These are phyloP conservation scores for Sussaba pulchella DNA, from an alignment of 2,888 invertebrate species.

Conservation along the genomic window DNA sequence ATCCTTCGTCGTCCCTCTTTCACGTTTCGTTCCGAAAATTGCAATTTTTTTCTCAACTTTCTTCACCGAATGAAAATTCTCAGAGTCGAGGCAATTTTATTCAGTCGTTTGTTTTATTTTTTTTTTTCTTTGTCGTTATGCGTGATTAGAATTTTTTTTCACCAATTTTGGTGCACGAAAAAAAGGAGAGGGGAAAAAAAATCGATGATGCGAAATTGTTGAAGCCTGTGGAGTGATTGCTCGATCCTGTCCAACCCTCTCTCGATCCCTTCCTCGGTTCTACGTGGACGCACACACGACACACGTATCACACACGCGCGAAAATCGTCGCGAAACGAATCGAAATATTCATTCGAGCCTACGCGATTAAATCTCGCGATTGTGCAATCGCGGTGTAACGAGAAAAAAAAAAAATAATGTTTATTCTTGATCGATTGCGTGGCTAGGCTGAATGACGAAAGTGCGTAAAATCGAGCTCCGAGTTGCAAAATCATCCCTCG, in stretches of 20 bases:
- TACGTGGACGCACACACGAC: constrained; percentile 2
- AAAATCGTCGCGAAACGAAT: not conserved
- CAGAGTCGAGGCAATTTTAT: not conserved
- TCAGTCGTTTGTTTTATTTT: too few species aligned
- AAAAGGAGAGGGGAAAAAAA: not conserved
- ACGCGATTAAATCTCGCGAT: not conserved
- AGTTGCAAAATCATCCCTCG: too few species aligned
- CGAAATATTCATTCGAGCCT: not conserved
- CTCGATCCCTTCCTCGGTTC: constrained; percentile 5
- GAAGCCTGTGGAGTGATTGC: not conserved
- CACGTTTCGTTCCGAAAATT: not conserved
- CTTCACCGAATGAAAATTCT: constrained; percentile 4
- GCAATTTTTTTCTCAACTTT: constrained; percentile 8
- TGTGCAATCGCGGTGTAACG: not conserved
- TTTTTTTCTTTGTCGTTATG: not conserved
- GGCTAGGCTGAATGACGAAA: not conserved
- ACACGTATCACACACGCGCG: constrained; percentile 15
- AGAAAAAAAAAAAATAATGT: not conserved
- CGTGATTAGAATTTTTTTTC: not conserved
- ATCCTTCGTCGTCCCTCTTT: not conserved
- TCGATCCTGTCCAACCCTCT: constrained; percentile 15
- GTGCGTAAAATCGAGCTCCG: not conserved
- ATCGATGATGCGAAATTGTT: not conserved
- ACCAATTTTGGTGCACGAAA: not conserved
- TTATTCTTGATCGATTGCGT: not conserved